Percentiles rank a stretch among this genome's conserved stretches.
phyloP scores from a whole-genome alignment of 2,113 vertebrate species.

The Phyllostomus discolor region DNA sequence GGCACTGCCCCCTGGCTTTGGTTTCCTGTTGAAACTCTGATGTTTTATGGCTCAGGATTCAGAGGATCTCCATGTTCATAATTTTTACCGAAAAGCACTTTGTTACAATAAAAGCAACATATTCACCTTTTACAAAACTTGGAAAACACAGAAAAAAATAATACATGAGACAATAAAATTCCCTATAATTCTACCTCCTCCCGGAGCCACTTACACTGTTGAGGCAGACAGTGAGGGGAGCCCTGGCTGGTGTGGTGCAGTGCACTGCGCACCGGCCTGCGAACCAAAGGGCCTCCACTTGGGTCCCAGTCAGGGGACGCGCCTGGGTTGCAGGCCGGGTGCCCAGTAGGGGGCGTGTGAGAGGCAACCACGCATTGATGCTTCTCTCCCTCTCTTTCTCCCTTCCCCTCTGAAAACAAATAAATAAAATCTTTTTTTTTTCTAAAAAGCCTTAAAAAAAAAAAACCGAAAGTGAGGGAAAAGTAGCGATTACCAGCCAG shows the following conservation, averaged over 20 bases:
- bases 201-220: neutral
- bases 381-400: too few relatives aligned
- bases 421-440: too few relatives aligned
- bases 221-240: neutral
- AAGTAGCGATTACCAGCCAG: slow-evolving; percentile 89
- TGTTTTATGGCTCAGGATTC: neutral
- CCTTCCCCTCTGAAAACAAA: neutral
- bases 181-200: neutral
- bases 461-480: too few relatives aligned
- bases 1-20: neutral
- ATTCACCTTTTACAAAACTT: neutral
- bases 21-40: neutral
- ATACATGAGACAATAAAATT: neutral
- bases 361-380: too few relatives aligned
- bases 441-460: too few relatives aligned
- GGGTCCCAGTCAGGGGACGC: too few relatives aligned
- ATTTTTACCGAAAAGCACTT: neutral
- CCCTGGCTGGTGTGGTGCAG: too few relatives aligned
- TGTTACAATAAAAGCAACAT: neutral
- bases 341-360: too few relatives aligned
- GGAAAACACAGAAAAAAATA: neutral
- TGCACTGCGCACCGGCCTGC: too few relatives aligned
- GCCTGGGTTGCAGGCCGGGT: too few relatives aligned
- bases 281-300: too few relatives aligned
- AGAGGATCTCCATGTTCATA: neutral